A percentile compares a stretch with the other conserved stretches of the same genome.
Conservation (phyloP, 2,797 vertebrate genomes). For the Amniataba percoides region DNA sequence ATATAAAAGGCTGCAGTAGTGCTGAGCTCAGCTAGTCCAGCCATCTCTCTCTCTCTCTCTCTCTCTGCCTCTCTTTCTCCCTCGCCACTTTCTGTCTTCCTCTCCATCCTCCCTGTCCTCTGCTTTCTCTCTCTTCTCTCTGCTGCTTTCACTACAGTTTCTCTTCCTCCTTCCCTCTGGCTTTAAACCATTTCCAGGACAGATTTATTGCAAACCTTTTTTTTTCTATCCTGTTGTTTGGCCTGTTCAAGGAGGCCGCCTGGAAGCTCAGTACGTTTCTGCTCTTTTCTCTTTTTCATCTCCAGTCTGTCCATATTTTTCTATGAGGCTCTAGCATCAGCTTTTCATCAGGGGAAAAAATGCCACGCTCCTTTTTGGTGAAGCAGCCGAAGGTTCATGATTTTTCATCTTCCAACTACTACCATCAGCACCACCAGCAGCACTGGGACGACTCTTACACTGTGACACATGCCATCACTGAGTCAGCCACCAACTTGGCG, state of each 20-base stretch:
- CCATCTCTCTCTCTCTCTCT: slow-evolving; percentile 36
- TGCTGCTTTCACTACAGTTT: slow-evolving; percentile 31
- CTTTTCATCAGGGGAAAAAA: slow-evolving; percentile 58
- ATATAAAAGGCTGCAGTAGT: slow-evolving; percentile 86
- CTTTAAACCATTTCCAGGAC: slow-evolving; percentile 38
- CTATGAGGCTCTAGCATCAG: slow-evolving; percentile 59
- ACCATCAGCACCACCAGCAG: slow-evolving; percentile 76
- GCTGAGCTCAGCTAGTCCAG: slow-evolving; percentile 87
- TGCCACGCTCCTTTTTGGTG: slow-evolving; percentile 93
- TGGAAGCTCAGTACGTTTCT: slow-evolving; percentile 22
- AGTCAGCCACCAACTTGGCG: slow-evolving; percentile 79
- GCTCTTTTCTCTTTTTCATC: slow-evolving; percentile 3
- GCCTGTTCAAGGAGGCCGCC: slow-evolving; percentile 43
- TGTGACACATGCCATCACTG: slow-evolving; percentile 82
- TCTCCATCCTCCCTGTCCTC: slow-evolving; percentile 48
- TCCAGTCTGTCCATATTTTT: slow-evolving; percentile 23
- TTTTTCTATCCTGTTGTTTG: slow-evolving; percentile 30
- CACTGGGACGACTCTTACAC: slow-evolving; percentile 85
- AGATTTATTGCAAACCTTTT: slow-evolving; percentile 19
- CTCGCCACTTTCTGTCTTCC: slow-evolving; percentile 56
- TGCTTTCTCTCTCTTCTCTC: slow-evolving; percentile 34
- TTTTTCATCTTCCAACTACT: slow-evolving; percentile 84
- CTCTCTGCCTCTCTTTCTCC: slow-evolving; percentile 47
- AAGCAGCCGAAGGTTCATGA: slow-evolving; percentile 91
- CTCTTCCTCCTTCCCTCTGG: slow-evolving; percentile 29